Conservation (phyloP, 37 sponge, comb jelly and placozoan species). For the Aphrocallistes beatrix region DNA sequence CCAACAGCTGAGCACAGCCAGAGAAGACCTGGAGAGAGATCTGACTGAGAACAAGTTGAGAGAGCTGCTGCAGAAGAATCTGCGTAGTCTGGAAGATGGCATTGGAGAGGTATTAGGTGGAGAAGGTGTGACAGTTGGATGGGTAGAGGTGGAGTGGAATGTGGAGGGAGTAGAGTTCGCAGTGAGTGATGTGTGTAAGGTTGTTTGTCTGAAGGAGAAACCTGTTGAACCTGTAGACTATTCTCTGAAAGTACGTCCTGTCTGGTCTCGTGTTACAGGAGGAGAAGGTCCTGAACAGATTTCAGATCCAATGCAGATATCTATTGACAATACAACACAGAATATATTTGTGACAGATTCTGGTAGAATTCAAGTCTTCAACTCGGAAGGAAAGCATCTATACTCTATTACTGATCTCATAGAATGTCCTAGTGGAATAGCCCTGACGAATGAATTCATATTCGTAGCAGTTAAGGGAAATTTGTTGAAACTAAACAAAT, state of each 20-base stretch:
- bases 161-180: neutral
- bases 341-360: neutral
- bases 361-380: neutral
- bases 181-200: neutral
- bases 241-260: neutral
- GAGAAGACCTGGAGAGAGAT: constrained; percentile 1
- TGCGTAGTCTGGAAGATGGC: neutral
- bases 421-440: neutral
- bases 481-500: neutral
- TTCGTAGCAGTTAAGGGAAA: neutral
- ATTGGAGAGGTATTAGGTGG: neutral
- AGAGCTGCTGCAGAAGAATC: neutral
- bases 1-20: neutral
- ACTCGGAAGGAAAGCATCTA: neutral
- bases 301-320: neutral
- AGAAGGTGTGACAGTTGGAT: neutral
- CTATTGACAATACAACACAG: neutral
- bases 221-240: neutral
- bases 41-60: constrained; percentile 4
- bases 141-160: constrained; percentile 6
- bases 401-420: neutral
- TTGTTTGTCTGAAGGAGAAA: constrained; percentile 1
- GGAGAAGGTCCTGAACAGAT: neutral
- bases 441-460: neutral
- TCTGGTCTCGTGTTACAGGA: constrained; percentile 15